These are phyloP conservation scores for Rhopalosiphum padi DNA, from an alignment of 1,140 invertebrate genomes.

Conservation along the genomic window DNA sequence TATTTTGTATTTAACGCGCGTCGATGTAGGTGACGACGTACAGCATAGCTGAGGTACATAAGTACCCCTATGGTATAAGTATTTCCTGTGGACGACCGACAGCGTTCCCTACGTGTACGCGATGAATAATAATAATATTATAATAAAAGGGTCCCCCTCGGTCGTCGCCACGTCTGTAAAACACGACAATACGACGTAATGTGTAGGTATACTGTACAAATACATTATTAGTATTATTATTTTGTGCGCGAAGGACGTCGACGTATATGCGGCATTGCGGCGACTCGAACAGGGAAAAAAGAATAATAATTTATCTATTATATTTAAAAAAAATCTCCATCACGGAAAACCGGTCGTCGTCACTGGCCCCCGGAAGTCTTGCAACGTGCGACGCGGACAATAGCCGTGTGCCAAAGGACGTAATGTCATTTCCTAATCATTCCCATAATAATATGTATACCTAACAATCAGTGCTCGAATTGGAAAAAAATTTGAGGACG, in stretches of 20 bases:
- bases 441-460: too few relatives aligned
- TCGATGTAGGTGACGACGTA: too few relatives aligned
- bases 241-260: too few relatives aligned
- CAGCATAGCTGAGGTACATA: too few relatives aligned
- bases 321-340: neutral
- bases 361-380: neutral
- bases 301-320: neutral
- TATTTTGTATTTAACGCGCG: too few relatives aligned
- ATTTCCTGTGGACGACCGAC: neutral
- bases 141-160: neutral
- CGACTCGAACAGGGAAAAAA: neutral
- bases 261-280: neutral
- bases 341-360: neutral
- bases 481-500: too few relatives aligned
- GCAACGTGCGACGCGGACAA: neutral
- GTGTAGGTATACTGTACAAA: neutral
- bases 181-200: neutral
- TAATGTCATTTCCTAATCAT: too few relatives aligned
- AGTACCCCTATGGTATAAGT: neutral
- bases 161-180: neutral
- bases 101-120: neutral
- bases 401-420: neutral
- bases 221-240: neutral
- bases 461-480: too few relatives aligned
- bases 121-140: neutral